Percentiles rank a stretch among this genome's conserved stretches.
phyloP scores from a whole-genome alignment of 2,888 invertebrate species.

The Mamestra brassicae region DNA sequence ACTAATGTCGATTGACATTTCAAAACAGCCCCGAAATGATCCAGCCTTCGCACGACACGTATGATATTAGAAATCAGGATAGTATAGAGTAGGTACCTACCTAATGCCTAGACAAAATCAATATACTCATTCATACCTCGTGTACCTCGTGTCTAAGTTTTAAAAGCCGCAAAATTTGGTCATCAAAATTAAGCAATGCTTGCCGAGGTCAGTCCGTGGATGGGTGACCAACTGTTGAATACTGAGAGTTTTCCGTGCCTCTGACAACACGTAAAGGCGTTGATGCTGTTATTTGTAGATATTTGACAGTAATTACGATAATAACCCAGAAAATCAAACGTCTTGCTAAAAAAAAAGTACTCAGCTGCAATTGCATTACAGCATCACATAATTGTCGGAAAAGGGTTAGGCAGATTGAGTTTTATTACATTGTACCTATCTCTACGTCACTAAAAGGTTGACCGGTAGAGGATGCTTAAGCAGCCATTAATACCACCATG shows the following conservation, averaged over 20 bases:
- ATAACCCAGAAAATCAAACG: neutral
- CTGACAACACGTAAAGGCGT: no score
- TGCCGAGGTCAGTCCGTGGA: neutral
- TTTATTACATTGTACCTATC: no score
- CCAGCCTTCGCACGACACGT: neutral
- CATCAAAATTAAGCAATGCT: neutral
- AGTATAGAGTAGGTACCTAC: neutral
- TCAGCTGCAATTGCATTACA: no score
- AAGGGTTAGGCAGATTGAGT: no score
- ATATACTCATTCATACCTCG: neutral
- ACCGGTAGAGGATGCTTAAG: no score
- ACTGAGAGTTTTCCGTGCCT: no score
- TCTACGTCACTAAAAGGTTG: no score
- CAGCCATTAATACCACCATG: no score
- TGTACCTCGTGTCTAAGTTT: neutral
- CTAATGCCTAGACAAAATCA: slow-evolving; percentile 14
- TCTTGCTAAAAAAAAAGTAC: no score
- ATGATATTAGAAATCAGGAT: slow-evolving; percentile 13
- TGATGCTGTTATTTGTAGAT: neutral
- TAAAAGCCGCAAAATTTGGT: neutral
- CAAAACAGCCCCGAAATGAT: neutral
- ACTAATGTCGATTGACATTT: neutral
- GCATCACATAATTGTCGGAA: no score
- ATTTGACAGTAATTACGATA: neutral
- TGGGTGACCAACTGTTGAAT: no score